These are phyloP conservation scores for Catagonus wagneri DNA, from an alignment of 2,113 vertebrate species.

Conservation along the genomic window DNA sequence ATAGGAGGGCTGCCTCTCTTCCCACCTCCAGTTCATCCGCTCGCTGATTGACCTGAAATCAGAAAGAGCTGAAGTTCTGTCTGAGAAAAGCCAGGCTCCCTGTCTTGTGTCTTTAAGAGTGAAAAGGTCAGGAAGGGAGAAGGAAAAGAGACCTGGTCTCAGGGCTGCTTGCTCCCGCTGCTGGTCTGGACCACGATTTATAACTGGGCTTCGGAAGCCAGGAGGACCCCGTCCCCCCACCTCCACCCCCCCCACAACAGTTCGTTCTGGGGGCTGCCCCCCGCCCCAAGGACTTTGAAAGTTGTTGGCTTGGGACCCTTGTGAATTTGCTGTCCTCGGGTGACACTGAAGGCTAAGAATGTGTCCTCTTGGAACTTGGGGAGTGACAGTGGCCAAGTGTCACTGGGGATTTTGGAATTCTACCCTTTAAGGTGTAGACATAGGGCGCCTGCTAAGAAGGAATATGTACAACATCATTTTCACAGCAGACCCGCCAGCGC, in stretches of 20 bases:
- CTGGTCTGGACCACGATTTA: rapidly evolving
- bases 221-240: neutral
- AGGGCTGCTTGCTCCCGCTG: rapidly evolving
- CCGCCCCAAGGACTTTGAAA: neutral
- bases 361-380: neutral
- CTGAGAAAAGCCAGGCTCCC: neutral
- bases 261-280: neutral
- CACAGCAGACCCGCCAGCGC: rapidly evolving
- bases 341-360: neutral
- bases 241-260: rapidly evolving
- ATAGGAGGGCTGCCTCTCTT: neutral
- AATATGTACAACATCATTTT: rapidly evolving
- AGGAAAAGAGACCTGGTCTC: too few relatives aligned
- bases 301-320: neutral
- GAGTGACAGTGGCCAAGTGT: neutral
- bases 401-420: neutral
- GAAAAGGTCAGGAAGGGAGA: neutral
- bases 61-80: neutral
- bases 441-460: neutral
- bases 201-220: neutral
- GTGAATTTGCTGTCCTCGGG: neutral
- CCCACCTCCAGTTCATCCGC: neutral
- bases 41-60: neutral
- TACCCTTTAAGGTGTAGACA: neutral
- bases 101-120: neutral